Conservation (phyloP, 2,113 vertebrate genomes). For the Phainopepla nitens region DNA sequence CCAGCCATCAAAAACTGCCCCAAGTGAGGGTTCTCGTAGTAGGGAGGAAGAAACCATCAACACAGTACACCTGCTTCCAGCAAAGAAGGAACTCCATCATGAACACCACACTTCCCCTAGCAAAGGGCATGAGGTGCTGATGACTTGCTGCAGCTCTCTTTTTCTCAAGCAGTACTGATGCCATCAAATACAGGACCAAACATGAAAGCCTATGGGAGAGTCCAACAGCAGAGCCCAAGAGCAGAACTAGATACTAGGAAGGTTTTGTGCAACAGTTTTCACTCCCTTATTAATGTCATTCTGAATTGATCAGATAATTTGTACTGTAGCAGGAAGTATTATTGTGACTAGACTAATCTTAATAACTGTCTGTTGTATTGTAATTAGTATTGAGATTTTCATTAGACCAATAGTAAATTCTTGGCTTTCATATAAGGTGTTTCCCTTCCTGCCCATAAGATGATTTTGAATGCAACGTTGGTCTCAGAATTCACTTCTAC, state of each 20-base stretch:
- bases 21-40: too few species aligned
- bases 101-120: background rate
- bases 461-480: background rate
- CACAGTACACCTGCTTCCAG: background rate
- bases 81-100: background rate
- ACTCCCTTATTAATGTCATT: background rate
- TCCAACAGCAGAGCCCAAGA: background rate
- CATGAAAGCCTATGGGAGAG: background rate
- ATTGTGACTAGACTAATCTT: background rate
- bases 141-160: background rate
- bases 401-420: background rate
- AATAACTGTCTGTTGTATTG: background rate
- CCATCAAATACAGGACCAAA: background rate
- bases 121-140: background rate
- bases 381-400: background rate
- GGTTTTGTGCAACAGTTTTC: background rate
- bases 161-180: background rate
- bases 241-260: background rate
- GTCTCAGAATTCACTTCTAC: background rate
- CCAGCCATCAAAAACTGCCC: background rate
- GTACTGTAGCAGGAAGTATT: background rate
- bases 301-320: background rate
- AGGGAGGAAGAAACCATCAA: background rate
- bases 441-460: background rate
- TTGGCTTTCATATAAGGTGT: background rate